Evolutionary conservation across 2,888 invertebrate genomes (phyloP), one percentile per base, ranked within the genome.

Genomic region (Rhamnusium bicolor): DNA sequence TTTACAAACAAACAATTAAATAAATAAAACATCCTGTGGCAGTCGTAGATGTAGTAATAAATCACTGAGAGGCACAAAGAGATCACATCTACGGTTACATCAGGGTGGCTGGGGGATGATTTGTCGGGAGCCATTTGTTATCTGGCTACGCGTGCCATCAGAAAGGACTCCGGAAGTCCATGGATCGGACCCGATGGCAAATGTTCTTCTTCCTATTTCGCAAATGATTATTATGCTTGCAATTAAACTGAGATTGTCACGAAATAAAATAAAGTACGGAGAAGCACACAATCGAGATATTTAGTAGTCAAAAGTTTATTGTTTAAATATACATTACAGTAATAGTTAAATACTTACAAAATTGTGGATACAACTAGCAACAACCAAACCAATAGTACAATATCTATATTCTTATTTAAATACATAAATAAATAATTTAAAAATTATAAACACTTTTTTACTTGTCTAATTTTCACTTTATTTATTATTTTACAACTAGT

Each of bases 61-160:
- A 82, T 82, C 83, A 82, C 77, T 73, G 65, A 68, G 77, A 73
- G 65, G 75, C 70, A 79, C 73, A 77, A 79, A 78, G 74, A 77
- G 73, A 72, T 73, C 75, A 66, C 77, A 65, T 76, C 73, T 62
- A 67, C 49, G 71, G 66, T 58, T 61, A 60, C 53, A 54, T 71
- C 72, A 51, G 68, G 78, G 73, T 71, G 72, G 75, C 70, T 70
- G 72, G 76, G n/a, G 80, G 83, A 86, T 85, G 85, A 86, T 86
- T 86, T 85, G 86, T 85, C 85, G 84, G 77, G 78, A 80, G 82
- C 84, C 85, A 85, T 86, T 86, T 86, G 84, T 86, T 86, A 86
- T 84, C 79, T 80, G 82, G 82, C 73, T 71, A 54, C 84, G 85
- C 85, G 86, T 84, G 85, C 84, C 81, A 79, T 74, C 80, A 73